These are phyloP conservation scores for Epizoanthus fatuus DNA, from an alignment of 92 coral and sea anemone genomes.

Conservation along the genomic window DNA sequence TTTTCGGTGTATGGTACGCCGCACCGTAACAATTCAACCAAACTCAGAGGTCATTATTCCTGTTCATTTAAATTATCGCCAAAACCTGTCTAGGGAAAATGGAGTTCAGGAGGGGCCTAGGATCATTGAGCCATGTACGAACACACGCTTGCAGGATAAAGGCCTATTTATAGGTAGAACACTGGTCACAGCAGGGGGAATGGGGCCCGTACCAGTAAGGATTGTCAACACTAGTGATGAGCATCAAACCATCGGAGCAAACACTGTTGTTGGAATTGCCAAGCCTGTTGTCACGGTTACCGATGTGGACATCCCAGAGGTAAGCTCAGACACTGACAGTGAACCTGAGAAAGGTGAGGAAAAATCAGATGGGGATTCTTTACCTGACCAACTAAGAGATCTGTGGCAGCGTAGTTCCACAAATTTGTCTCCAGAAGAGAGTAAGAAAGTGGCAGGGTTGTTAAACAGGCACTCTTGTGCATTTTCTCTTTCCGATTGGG, in stretches of 20 bases:
- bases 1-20: slow-evolving; percentile 61
- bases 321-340: background rate
- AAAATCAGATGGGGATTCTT: slow-evolving; percentile 32
- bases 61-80: slow-evolving; percentile 47
- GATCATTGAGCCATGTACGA: slow-evolving; percentile 45
- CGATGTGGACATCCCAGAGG: slow-evolving; percentile 47
- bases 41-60: slow-evolving; percentile 55
- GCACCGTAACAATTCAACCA: slow-evolving; percentile 41
- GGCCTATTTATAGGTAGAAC: slow-evolving; percentile 48
- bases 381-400: slow-evolving; percentile 62
- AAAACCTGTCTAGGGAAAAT: slow-evolving; percentile 8
- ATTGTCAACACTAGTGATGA: slow-evolving; percentile 52
- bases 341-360: slow-evolving; percentile 21
- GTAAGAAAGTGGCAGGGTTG: slow-evolving; percentile 40
- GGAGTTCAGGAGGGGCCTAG: slow-evolving; percentile 11
- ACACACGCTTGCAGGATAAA: slow-evolving; percentile 45
- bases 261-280: slow-evolving; percentile 66
- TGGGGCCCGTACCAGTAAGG: slow-evolving; percentile 46
- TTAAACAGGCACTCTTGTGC: slow-evolving; percentile 39
- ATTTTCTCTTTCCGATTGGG: slow-evolving; percentile 49
- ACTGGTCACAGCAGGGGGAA: slow-evolving; percentile 37
- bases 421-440: slow-evolving; percentile 43
- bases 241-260: slow-evolving; percentile 45
- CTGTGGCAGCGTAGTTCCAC: slow-evolving; percentile 43
- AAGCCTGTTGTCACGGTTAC: slow-evolving; percentile 51